These are phyloP conservation scores for Caretta caretta DNA, from an alignment of 2,113 vertebrate species.

Conservation along the genomic window DNA sequence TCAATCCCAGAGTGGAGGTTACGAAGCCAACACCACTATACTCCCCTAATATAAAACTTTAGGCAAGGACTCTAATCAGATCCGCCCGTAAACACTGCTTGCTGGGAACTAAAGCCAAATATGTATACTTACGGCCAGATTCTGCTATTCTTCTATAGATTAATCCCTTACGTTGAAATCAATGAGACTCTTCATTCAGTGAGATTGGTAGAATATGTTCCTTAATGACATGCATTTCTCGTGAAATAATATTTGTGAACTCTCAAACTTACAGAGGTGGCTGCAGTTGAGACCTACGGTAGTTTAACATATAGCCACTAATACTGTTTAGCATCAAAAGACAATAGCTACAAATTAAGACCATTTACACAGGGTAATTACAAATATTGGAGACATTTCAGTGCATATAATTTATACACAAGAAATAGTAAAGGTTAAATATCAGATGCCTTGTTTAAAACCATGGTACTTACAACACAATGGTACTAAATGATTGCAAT, in stretches of 20 bases:
- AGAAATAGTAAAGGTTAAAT: neutral
- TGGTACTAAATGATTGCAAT: neutral
- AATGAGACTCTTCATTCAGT: neutral
- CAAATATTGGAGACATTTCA: neutral
- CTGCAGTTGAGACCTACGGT: neutral
- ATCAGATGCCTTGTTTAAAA: neutral
- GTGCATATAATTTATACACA: neutral
- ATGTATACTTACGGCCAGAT: neutral
- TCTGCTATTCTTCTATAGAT: neutral
- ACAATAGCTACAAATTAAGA: neutral
- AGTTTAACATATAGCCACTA: neutral
- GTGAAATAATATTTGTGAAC: neutral
- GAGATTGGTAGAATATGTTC: neutral
- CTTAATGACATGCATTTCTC: neutral
- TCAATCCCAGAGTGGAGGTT: neutral
- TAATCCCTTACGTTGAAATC: neutral
- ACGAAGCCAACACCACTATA: neutral
- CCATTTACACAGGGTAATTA: neutral
- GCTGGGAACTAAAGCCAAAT: neutral
- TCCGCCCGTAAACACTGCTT: neutral
- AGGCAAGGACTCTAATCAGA: neutral
- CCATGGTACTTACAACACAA: neutral
- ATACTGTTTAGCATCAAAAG: neutral
- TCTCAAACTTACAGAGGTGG: neutral
- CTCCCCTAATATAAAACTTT: neutral